A percentile compares a stretch with the other conserved stretches of the same genome.
Conservation (phyloP, 2,113 vertebrate genomes). For the Lagopus leucura region DNA sequence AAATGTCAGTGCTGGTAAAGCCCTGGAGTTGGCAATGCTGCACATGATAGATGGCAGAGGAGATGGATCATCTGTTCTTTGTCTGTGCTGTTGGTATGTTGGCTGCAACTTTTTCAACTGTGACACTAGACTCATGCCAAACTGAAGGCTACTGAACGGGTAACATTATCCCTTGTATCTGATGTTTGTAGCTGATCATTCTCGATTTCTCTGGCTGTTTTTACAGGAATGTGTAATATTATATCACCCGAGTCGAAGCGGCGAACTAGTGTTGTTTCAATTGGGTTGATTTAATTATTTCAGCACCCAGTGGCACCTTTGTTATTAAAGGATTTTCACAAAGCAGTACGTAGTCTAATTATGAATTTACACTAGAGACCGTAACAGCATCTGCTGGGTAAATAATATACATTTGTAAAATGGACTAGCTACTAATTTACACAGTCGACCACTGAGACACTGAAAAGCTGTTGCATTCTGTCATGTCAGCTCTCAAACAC, state of each 20-base stretch:
- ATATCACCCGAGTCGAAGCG: neutral
- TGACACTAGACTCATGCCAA: conserved; percentile 72
- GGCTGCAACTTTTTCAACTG: conserved; percentile 73
- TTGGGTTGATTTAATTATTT: conserved; percentile 72
- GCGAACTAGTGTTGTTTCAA: conserved; percentile 37
- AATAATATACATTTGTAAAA: conserved; percentile 79
- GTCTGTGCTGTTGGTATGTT: conserved; percentile 80
- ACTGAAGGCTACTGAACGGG: conserved; percentile 71
- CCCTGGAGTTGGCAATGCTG: conserved; percentile 83
- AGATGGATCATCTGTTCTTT: conserved; percentile 83
- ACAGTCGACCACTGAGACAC: conserved; percentile 60
- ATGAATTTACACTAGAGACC: conserved; percentile 60
- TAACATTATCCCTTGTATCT: conserved; percentile 66
- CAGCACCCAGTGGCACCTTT: conserved; percentile 67
- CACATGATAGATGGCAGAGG: conserved; percentile 84
- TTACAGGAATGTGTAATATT: conserved; percentile 48
- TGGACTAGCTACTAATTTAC: conserved; percentile 69
- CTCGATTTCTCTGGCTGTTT: conserved; percentile 1
- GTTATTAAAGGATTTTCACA: conserved; percentile 63
- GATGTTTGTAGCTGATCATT: conserved; percentile 33
- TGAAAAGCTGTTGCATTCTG: conserved; percentile 50
- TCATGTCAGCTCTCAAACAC: conserved; percentile 52
- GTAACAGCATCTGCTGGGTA: conserved; percentile 66
- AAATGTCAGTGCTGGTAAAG: conserved; percentile 83
- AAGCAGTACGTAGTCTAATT: conserved; percentile 20